Percentiles rank a stretch among this genome's conserved stretches.
These are phyloP conservation scores for Jacana jacana DNA, from an alignment of 2,113 vertebrate genomes.

Conservation along the genomic window DNA sequence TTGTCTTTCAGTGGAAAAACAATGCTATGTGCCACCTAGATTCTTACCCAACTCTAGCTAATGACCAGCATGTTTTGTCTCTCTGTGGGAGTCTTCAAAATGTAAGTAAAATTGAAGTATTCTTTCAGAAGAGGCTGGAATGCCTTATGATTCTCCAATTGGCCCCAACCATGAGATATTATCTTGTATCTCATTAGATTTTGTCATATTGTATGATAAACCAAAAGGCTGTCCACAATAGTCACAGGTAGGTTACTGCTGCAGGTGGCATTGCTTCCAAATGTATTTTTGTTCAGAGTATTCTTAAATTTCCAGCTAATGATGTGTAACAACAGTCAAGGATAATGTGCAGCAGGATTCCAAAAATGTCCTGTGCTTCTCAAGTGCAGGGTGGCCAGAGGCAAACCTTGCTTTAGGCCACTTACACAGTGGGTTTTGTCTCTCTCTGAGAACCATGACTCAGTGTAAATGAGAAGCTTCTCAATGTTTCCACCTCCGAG, in stretches of 20 bases:
- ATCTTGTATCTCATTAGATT: background rate
- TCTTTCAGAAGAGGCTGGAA: background rate
- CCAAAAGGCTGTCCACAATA: background rate
- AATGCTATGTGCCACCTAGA: background rate
- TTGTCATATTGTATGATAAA: background rate
- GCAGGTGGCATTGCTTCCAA: background rate
- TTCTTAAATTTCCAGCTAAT: background rate
- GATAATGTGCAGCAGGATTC: background rate
- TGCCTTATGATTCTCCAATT: background rate
- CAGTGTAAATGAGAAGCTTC: background rate
- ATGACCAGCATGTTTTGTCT: background rate
- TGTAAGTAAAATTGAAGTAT: background rate
- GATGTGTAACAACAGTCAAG: background rate
- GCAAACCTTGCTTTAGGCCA: background rate
- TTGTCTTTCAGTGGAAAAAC: background rate
- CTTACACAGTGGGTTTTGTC: background rate
- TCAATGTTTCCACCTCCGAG: background rate
- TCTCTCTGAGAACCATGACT: background rate
- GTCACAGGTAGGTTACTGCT: background rate
- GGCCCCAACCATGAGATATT: background rate
- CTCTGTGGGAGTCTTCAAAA: background rate
- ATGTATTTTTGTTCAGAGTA: background rate
- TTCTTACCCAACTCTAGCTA: background rate
- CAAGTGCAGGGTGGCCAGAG: background rate
- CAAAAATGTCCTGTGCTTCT: background rate